A percentile compares a stretch with the other conserved stretches of the same genome.
These are phyloP conservation scores for Hirundichthys speculiger DNA, from an alignment of 2,113 vertebrate species.

Conservation along the genomic window DNA sequence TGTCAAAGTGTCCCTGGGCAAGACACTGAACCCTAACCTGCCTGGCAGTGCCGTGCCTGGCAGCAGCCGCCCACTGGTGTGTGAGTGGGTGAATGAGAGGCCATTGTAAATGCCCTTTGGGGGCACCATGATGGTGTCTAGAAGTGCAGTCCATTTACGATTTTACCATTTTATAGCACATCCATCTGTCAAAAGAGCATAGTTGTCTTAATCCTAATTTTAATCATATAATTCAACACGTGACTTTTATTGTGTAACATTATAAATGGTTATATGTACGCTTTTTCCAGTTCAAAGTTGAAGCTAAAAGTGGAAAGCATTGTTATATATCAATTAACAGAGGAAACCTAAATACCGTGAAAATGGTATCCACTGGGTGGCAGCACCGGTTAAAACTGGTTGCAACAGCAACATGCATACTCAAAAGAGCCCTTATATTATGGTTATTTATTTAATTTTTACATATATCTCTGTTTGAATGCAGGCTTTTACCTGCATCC, in stretches of 20 bases:
- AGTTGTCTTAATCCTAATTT: background rate
- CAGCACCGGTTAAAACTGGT: too few relatives aligned
- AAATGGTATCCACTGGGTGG: too few relatives aligned
- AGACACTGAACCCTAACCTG: too few relatives aligned
- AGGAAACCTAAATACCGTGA: too few relatives aligned
- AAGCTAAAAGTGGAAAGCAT: constrained; percentile 1
- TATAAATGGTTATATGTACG: constrained; percentile 3
- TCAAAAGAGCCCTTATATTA: background rate
- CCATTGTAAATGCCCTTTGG: too few relatives aligned
- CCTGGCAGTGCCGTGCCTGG: too few relatives aligned
- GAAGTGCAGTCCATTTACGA: too few relatives aligned
- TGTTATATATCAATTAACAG: background rate
- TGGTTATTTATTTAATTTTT: background rate
- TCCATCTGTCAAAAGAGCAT: background rate
- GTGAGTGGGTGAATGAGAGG: too few relatives aligned
- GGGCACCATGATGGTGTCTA: too few relatives aligned
- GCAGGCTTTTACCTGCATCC: background rate
- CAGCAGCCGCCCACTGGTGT: too few relatives aligned
- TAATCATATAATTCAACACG: background rate
- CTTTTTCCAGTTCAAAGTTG: background rate
- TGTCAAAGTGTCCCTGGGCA: too few relatives aligned
- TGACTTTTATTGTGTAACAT: constrained; percentile 15
- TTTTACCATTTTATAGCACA: too few relatives aligned
- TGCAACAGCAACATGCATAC: background rate
- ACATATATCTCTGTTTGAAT: background rate